Conservation (phyloP, 2,797 vertebrate genomes). For the Lithobates sylvaticus region DNA sequence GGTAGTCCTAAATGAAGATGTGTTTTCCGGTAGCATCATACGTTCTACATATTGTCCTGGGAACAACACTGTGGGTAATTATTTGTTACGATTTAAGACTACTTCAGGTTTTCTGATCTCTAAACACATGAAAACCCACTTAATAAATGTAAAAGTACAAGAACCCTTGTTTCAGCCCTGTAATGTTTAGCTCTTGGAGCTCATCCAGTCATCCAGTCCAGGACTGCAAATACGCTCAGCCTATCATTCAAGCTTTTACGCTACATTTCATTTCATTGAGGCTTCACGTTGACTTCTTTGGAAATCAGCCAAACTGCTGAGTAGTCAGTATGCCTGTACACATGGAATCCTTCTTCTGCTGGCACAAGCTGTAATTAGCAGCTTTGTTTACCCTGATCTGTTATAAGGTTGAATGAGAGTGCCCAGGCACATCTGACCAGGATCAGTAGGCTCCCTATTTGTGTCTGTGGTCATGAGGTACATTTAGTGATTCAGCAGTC, state of each 20-base stretch:
- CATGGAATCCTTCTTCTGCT: constrained; percentile 6
- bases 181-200: neutral
- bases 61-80: neutral
- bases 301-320: constrained; percentile 19
- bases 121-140: neutral
- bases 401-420: neutral
- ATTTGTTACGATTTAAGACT: neutral
- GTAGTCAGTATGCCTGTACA: constrained; percentile 17
- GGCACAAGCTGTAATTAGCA: constrained; percentile 22
- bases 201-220: constrained; percentile 2
- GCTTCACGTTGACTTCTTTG: constrained; percentile 36
- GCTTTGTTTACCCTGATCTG: constrained; percentile 18
- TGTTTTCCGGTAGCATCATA: neutral
- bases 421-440: neutral
- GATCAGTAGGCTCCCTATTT: neutral
- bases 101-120: neutral
- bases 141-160: neutral
- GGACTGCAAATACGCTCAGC: neutral
- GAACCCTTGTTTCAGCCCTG: neutral
- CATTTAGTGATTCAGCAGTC: neutral
- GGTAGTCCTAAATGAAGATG: neutral
- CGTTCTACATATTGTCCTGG: neutral
- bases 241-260: constrained; percentile 24
- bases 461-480: neutral
- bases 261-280: constrained; percentile 37